Conservation (phyloP, 1,140 invertebrate genomes). For the Proctacanthus coquilletti region DNA sequence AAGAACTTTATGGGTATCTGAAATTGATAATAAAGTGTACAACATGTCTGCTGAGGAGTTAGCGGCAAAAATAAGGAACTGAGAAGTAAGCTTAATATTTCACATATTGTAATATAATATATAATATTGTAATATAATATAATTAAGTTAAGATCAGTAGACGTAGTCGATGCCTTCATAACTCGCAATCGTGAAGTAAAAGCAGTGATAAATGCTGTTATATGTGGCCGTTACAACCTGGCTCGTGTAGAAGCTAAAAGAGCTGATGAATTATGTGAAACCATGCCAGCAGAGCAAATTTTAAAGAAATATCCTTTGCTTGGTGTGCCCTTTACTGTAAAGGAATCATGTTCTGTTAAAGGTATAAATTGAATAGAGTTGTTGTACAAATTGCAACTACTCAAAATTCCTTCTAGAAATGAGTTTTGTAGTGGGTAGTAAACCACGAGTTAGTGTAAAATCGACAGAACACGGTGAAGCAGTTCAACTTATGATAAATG, state of each 20-base stretch:
- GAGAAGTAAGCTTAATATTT: constrained; percentile 26
- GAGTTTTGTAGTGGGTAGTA: constrained; percentile 45
- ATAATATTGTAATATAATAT: background rate
- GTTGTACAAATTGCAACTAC: background rate
- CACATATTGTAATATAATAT: background rate
- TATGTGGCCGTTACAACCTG: constrained; percentile 49
- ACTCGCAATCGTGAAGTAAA: constrained; percentile 53
- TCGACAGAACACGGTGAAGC: constrained; percentile 43
- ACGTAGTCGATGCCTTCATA: constrained; percentile 49
- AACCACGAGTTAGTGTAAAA: constrained; percentile 36
- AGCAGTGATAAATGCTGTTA: constrained; percentile 52
- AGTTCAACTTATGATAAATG: constrained; percentile 39
- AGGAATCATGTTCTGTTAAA: constrained; percentile 51
- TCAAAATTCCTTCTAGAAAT: constrained; percentile 46
- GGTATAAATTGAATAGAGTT: constrained; percentile 30
- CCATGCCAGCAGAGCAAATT: constrained; percentile 31
- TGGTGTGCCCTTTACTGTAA: constrained; percentile 66
- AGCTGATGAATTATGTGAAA: constrained; percentile 34
- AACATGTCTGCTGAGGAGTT: constrained; percentile 21
- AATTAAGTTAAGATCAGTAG: constrained; percentile 42
- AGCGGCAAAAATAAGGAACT: constrained; percentile 29
- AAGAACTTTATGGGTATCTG: constrained; percentile 13
- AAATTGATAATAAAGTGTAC: constrained; percentile 19
- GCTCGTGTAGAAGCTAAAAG: constrained; percentile 51
- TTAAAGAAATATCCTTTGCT: constrained; percentile 43